Evolutionary conservation across 2,113 vertebrate species (phyloP), one percentile per base, ranked within the genome.

Genomic region (Platichthys stellatus): DNA sequence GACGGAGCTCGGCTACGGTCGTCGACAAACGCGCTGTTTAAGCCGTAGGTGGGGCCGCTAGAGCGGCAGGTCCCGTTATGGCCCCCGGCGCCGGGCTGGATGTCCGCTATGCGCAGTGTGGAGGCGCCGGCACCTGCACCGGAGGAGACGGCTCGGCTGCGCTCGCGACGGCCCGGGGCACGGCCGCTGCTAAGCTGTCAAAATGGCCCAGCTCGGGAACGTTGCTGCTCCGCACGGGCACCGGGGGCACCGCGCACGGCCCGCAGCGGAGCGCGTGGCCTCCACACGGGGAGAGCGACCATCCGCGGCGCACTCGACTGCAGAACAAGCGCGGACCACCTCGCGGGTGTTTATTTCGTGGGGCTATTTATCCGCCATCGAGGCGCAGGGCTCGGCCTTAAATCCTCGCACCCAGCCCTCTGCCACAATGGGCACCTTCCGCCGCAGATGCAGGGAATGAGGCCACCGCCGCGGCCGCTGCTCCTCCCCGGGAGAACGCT

Each of bases 361-460:
- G 23, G 35, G 24, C 54, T 51, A 28, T 51, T 80, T 76, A 11
- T 85, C 74, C 74, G 63, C 82, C 56, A 63, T 78, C 51, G 74
- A 4, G 63, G 78, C 81, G 63, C 80, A 78, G 66, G 87, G 82
- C 70, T 89, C 84, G 94, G 93, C 94, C 94, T 94, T 43, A 91
- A 91, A 88, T 84, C 77, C 87, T 91, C 89, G 74, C 81, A 89
- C 90, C 90, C 87, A 88, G 87, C 92, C 92, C 90, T 81, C 72
- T 83, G 93, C 93, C 93, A 93, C 94, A 94, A 94, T 95, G 86
- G 92, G 86, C 88, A 91, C 89, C 91, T 85, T 94, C 91, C 90
- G 90, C 90, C 82, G 84, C 85, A 90, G 85, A 88, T 72, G 81
- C 77, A 83, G 64, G 49, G 71, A 74, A 69, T 14, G 58, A 43